A percentile compares a stretch with the other conserved stretches of the same genome.
phyloP scores from a whole-genome alignment of 2,888 invertebrate species.

The Hydrotaea cyrtoneurina region DNA sequence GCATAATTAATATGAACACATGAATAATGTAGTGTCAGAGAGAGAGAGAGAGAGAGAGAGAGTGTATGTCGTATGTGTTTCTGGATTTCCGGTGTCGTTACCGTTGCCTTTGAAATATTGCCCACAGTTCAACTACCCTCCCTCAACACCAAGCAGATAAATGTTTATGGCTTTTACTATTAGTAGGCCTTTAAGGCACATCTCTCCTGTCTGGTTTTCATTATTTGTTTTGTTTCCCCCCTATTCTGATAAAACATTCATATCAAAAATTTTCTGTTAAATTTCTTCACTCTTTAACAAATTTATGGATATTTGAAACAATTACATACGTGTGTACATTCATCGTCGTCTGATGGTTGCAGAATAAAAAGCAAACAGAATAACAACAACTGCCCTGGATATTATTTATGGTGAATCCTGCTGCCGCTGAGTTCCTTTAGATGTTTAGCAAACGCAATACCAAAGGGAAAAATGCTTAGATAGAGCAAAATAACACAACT shows the following conservation, averaged over 20 bases:
- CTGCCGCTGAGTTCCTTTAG: slow-evolving; percentile 1
- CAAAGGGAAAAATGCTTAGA: background rate
- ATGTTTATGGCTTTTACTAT: slow-evolving; percentile 11
- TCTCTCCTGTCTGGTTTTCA: background rate
- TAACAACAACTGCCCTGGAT: background rate
- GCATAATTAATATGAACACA: slow-evolving; percentile 27
- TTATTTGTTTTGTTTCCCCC: background rate
- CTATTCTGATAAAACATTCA: slow-evolving; percentile 1
- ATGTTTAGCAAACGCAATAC: slow-evolving; percentile 16
- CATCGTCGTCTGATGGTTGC: background rate
- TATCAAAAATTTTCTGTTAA: slow-evolving; percentile 21
- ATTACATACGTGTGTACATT: background rate
- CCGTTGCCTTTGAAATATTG: slow-evolving; percentile 18
- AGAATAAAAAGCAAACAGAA: background rate
- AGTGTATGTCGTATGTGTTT: background rate
- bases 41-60: too few relatives aligned
- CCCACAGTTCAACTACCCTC: background rate
- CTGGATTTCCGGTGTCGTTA: background rate
- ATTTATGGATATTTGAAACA: slow-evolving; percentile 7
- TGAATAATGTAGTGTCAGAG: slow-evolving; percentile 3
- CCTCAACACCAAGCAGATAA: background rate
- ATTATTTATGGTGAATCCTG: slow-evolving; percentile 25
- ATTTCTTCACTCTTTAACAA: background rate
- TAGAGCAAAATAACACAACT: background rate
- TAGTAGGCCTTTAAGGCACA: background rate